Evolutionary conservation across 2,888 invertebrate genomes (phyloP), one percentile per base, ranked within the genome.

Genomic region (Atethmia centrago): DNA sequence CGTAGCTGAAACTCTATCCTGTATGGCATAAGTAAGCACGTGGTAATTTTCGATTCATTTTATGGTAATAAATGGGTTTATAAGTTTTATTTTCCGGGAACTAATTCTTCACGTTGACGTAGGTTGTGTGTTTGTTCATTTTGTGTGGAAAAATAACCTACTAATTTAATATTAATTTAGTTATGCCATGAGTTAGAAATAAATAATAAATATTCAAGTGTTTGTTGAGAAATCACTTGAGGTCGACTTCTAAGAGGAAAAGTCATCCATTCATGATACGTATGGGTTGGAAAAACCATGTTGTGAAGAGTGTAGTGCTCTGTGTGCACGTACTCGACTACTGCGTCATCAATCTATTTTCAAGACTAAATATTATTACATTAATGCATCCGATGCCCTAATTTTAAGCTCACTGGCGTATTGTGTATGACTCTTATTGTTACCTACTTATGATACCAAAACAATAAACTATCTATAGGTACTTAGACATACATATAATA

Each of bases 241-340:
- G 14, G 61, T 56, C 25, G 56, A 53, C 19, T 53, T 58, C 1
- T 47, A 77, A 58, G 71, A 82, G 79, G 79, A 79, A 77, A 79
- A 82, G 4, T 56, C 49, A 49, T 31, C 21, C 28, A 36, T 49
- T 82, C 58, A 82, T 62, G 36, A n/a, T 42, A 66, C 53, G 25
- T 19, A 69, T 77, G n/a, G 25, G 4, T 42, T 70, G 83, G 65
- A 42, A 77, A 71, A 77, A 42, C 78, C 69, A 53, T 77, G 36
- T 76, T 67, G 40, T 79, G 21, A 42, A 53, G 53, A 67, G 31
- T 51, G 40, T 25, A 62, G 55, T 62, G 62, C 21, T 45, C 12
- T 55, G 53, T 51, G 28, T 21, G 49, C 53, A 51, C 31, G 55
- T 40, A 74, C 53, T 21, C 21, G 14, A 47, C 7, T 10, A 19